phyloP scores from a whole-genome alignment of 1,140 invertebrate genomes.

The Bombus confusus region DNA sequence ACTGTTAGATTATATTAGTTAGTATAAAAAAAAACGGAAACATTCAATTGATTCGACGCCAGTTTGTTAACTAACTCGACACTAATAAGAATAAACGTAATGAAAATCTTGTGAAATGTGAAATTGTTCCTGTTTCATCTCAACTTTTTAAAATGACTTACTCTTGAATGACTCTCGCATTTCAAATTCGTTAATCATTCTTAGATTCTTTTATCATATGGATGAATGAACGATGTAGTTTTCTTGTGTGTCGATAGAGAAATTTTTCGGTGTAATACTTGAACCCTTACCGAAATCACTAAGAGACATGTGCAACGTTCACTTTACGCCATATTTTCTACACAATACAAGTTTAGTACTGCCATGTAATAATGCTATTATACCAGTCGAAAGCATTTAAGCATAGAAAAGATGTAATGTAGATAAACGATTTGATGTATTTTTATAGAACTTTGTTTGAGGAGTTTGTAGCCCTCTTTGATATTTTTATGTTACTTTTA shows the following conservation, averaged over 20 bases:
- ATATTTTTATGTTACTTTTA: background rate
- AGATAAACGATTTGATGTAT: background rate
- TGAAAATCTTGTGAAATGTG: constrained; percentile 41
- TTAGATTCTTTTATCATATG: constrained; percentile 7
- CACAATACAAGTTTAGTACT: constrained; percentile 15
- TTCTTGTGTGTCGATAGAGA: background rate
- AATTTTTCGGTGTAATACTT: constrained; percentile 26
- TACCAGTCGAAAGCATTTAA: background rate
- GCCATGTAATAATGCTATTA: background rate
- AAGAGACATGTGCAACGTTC: constrained; percentile 75
- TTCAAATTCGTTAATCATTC: background rate
- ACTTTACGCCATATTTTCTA: constrained; percentile 73
- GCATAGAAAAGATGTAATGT: background rate
- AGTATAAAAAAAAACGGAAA: background rate
- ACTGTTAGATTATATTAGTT: background rate
- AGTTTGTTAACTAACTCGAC: constrained; percentile 28
- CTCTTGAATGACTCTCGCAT: background rate
- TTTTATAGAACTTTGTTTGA: background rate
- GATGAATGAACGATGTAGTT: background rate
- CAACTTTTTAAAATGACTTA: background rate
- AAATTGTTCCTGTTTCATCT: constrained; percentile 21
- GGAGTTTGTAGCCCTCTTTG: background rate
- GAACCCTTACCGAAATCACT: constrained; percentile 68
- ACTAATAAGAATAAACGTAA: constrained; percentile 27
- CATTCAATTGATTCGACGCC: constrained; percentile 1